A percentile compares a stretch with the other conserved stretches of the same genome.
These are phyloP conservation scores for Rhamnusium bicolor DNA, from an alignment of 2,888 invertebrate species.

Conservation along the genomic window DNA sequence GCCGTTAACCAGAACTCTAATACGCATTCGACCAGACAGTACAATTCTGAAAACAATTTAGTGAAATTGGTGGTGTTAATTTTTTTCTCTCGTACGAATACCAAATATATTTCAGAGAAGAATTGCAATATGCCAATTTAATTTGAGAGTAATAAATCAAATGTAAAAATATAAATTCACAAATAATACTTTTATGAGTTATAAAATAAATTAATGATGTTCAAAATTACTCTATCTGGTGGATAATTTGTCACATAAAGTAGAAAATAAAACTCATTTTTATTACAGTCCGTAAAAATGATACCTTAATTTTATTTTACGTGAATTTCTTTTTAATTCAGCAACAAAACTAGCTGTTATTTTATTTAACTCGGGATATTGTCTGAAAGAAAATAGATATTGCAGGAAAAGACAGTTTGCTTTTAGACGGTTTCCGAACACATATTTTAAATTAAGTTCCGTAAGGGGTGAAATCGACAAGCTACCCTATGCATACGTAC, in stretches of 20 bases:
- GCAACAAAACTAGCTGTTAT: neutral
- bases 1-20: too few species aligned
- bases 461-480: slow-evolving; percentile 34
- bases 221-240: neutral
- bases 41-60: too few species aligned
- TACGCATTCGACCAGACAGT: too few species aligned
- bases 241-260: neutral
- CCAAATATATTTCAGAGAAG: neutral
- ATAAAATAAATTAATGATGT: neutral
- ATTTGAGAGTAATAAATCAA: neutral
- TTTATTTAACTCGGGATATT: neutral
- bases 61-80: neutral
- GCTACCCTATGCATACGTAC: slow-evolving; percentile 51
- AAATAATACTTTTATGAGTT: neutral
- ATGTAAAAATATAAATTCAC: neutral
- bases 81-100: neutral
- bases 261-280: neutral
- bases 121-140: neutral
- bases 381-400: slow-evolving; percentile 11
- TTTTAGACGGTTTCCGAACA: slow-evolving; percentile 29
- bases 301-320: neutral
- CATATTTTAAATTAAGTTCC: slow-evolving; percentile 54
- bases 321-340: neutral
- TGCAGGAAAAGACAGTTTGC: slow-evolving; percentile 4
- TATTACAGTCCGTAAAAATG: neutral